Base-by-base conservation (phyloP, 2,797 vertebrate species). In the Nothura maculosa region DNA sequence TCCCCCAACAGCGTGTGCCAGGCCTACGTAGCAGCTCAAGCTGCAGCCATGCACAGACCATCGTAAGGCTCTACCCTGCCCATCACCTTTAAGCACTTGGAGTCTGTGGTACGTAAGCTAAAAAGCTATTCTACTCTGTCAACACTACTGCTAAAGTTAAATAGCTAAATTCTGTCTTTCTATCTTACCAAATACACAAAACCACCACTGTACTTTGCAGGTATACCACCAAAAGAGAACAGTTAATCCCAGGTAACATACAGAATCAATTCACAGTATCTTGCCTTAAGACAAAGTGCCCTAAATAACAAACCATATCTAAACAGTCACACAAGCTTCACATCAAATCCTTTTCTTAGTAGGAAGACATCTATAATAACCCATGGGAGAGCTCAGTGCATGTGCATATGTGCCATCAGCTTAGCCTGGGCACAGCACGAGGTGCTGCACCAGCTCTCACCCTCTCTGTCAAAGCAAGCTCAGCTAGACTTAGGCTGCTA, bases 201-300 rank as follows among this genome's bases (percentile, higher is more conserved):
- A 87, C 89, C 54, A n/a, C 54, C 30, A 81, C 87, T 21, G 60
- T 48, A 92, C 83, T 82, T 89, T 52, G 48, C 70, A 94, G 85
- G 79, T 72, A 72, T 95, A 92, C 68, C 68, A 94, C 81, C 76
- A 62, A 36, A 66, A 43, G 57, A 83, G 76, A 94, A 85, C 94
- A 86, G 57, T 25, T 96, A 76, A 58, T 91, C 63, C 70, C 74
- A 81, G 90, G 79, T 54, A 85, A 82, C 68, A 58, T 34, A 83
- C 0, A 67, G 12, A 14, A 73, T 84, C 85, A 84, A 77, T 95
- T 93, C 95, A 94, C 94, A 95, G 88, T 94, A 94, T 95, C 85
- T 81, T 89, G 78, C 89, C 70, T 91, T 69, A 90, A 90, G 67
- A 94, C 91, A 93, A 90, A 93, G 89, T 94, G 85, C 77, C 79